Percentiles rank a stretch among this genome's conserved stretches.
These are phyloP conservation scores for Alsophila aescularia DNA, from an alignment of 2,888 invertebrate genomes.

Conservation along the genomic window DNA sequence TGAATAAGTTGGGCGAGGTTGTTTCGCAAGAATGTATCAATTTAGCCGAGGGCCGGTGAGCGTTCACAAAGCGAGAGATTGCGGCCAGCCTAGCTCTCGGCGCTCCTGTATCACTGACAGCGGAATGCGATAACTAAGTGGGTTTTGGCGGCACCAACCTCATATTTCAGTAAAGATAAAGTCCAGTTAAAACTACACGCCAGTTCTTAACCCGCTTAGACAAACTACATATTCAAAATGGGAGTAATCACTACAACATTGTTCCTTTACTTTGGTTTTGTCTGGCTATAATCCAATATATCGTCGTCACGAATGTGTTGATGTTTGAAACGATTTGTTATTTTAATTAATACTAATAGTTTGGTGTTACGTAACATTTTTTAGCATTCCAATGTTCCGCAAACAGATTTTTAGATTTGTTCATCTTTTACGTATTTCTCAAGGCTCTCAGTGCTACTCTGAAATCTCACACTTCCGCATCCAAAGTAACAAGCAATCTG, in stretches of 20 bases:
- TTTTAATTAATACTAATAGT: conserved; percentile 18
- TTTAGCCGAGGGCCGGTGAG: conserved; percentile 74
- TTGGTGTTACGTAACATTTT: conserved; percentile 22
- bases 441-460: conserved; percentile 18
- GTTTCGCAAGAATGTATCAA: conserved; percentile 81
- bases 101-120: conserved; percentile 76
- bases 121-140: conserved; percentile 78
- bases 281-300: conserved; percentile 53
- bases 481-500: conserved; percentile 12
- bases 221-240: neutral
- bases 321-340: conserved; percentile 33
- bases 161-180: conserved; percentile 68
- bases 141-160: conserved; percentile 65
- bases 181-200: conserved; percentile 48
- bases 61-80: conserved; percentile 71
- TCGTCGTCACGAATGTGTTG: conserved; percentile 35
- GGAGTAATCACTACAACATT: neutral
- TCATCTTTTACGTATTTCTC: conserved; percentile 20
- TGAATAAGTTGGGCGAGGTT: conserved; percentile 78
- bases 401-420: conserved; percentile 21
- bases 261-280: neutral
- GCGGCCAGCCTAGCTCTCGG: conserved; percentile 60
- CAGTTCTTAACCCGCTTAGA: neutral
- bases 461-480: conserved; percentile 26
- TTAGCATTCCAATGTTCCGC: conserved; percentile 14